Base-by-base conservation (phyloP, 2,888 invertebrate species). In the Orchestes rusci region DNA sequence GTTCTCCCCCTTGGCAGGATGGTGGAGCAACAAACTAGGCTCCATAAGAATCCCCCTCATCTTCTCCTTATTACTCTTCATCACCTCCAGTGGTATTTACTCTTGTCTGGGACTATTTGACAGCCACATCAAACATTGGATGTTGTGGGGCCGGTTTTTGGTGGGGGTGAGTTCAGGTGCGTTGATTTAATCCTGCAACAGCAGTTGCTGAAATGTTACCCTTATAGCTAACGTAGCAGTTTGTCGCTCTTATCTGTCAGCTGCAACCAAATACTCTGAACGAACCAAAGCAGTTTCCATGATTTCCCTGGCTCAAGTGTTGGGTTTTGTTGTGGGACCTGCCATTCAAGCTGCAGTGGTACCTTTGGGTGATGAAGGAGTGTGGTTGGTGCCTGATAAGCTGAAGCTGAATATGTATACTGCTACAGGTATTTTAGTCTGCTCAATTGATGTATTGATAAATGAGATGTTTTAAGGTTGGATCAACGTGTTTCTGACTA, bases 301-400 rank as follows among this genome's bases (percentile, higher is more conserved):
- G 74, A 81, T 87, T 36, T 87, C 89, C 1, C 70, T 90, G 51
- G 87, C 87, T 28, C 90, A 90, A 72, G 86, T 89, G 27, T 70
- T 91, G 48, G 91, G 91, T 34, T 91, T 90, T 67, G 82, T 89
- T 43, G 78, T 90, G 53, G 91, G 91, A 0, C 90, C 91, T 4
- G 86, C 81, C 30, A 69, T 90, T 45, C 90, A 91, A 70, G 82
- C 88, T 1, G 77, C 79, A 2, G 84, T 86, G 0, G 85, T 88
- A 10, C 86, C 85, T 3, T 69, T 90, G 23, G 88, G 88, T 1
- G 74, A 79, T 35, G 70, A 78, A 13, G 85, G 84, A 1, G 67
- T 71, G 39, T 62, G 66, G 49, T 49, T 79, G 20, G 63, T 75
- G n/a, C 62, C 66, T 45, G 69, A 76, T 5, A 64, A 63, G 30